Base-by-base conservation (phyloP, 2,888 invertebrate genomes). In the Nemoura dubitans region DNA sequence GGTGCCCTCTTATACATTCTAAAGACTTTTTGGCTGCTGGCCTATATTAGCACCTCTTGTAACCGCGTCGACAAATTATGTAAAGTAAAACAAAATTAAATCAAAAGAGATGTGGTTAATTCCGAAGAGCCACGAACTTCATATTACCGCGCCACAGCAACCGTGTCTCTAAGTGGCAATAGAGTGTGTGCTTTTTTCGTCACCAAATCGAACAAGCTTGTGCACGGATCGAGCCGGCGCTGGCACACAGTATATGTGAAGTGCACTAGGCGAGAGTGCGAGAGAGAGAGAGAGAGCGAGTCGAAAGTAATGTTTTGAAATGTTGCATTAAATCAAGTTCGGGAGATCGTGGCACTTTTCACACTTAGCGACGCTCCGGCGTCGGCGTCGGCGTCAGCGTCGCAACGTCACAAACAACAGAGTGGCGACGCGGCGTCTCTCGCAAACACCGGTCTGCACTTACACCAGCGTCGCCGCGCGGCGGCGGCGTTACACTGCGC, bases 391-490 rank as follows among this genome's bases (percentile, higher is more conserved):
- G n/a, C n/a, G n/a, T n/a, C n/a, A n/a, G n/a, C n/a, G n/a, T n/a
- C n/a, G n/a, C n/a, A n/a, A n/a, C n/a, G n/a, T n/a, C n/a, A n/a
- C n/a, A n/a, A n/a, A n/a, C n/a, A n/a, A n/a, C n/a, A n/a, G n/a
- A n/a, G n/a, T n/a, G n/a, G n/a, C n/a, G n/a, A n/a, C n/a, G 26
- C 59, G 76, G 59, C 59, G 59, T 59, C 59, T 83, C 83, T 84
- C 59, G 59, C 81, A 76, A 84, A 84, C 84, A 84, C 84, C 59
- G 27, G 84, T 84, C 59, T 84, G 84, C 84, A 84, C 84, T 84
- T 84, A 82, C n/a, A n/a, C 42, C 0, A 26, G 30, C 84, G 27
- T 25, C 59, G 59, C n/a, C 43, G 83, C 83, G 10, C 36, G 36
- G 77, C 25, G 78, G 7, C 78, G 26, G 2, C 27, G 78, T n/a